Conservation (phyloP, 2,113 vertebrate species). For the Columbina picui region DNA sequence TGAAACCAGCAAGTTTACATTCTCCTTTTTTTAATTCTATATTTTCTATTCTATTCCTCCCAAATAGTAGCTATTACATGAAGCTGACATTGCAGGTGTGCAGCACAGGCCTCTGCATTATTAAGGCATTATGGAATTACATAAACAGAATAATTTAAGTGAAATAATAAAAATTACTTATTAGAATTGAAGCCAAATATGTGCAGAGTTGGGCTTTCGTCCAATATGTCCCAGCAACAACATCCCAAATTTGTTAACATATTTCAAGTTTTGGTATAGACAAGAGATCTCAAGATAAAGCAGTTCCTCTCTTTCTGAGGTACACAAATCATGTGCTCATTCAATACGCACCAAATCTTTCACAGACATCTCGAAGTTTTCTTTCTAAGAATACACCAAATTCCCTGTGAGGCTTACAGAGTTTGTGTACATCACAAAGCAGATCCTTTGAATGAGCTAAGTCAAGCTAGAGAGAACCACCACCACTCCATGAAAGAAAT, state of each 20-base stretch:
- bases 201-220: background rate
- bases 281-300: background rate
- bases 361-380: background rate
- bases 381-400: background rate
- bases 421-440: background rate
- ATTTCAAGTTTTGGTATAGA: background rate
- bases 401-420: background rate
- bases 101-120: background rate
- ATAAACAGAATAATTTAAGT: background rate
- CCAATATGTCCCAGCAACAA: background rate
- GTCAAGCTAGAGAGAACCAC: background rate
- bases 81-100: background rate
- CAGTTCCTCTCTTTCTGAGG: background rate
- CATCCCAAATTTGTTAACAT: background rate
- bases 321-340: background rate
- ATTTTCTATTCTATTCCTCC: background rate
- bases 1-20: background rate
- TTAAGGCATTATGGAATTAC: background rate
- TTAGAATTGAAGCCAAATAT: background rate
- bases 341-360: background rate
- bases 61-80: rapidly evolving
- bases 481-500: background rate
- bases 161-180: constrained; percentile 22
- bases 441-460: background rate
- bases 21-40: background rate